A percentile compares a stretch with the other conserved stretches of the same genome.
Conservation (phyloP, 2,797 vertebrate species). For the Dipus sagitta region DNA sequence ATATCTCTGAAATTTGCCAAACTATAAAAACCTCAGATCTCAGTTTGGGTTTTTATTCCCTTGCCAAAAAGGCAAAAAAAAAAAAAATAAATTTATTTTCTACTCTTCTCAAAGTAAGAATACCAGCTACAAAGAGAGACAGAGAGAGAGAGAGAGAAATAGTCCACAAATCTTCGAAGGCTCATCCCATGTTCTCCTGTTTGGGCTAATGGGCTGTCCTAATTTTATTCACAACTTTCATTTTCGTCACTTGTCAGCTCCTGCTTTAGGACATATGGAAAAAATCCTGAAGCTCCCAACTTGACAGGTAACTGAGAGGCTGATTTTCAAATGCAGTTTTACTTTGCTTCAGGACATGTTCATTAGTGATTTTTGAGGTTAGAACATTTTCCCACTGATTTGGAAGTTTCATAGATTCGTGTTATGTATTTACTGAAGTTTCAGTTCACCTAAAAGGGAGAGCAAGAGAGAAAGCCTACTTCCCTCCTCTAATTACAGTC, state of each 20-base stretch:
- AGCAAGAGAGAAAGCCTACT: slow-evolving; percentile 78
- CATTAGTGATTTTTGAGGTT: slow-evolving; percentile 82
- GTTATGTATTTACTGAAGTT: slow-evolving; percentile 84
- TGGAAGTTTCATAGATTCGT: slow-evolving; percentile 80
- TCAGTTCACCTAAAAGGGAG: slow-evolving; percentile 83
- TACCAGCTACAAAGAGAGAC: slow-evolving; percentile 76
- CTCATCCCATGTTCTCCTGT: neutral
- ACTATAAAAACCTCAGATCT: slow-evolving; percentile 84
- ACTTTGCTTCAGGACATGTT: slow-evolving; percentile 79
- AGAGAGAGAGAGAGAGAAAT: slow-evolving; percentile 40
- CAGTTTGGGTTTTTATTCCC: slow-evolving; percentile 75
- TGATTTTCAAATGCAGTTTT: slow-evolving; percentile 70
- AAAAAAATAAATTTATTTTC: slow-evolving; percentile 47
- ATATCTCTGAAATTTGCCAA: slow-evolving; percentile 84
- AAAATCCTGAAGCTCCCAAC: slow-evolving; percentile 50
- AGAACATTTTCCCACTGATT: slow-evolving; percentile 78
- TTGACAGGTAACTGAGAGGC: slow-evolving; percentile 70
- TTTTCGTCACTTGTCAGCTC: slow-evolving; percentile 65
- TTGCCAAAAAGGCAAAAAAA: slow-evolving; percentile 61
- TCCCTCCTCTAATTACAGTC: slow-evolving; percentile 87
- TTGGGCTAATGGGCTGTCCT: slow-evolving; percentile 55
- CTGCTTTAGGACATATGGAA: slow-evolving; percentile 44
- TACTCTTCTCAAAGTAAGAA: slow-evolving; percentile 62
- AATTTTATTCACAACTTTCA: slow-evolving; percentile 71
- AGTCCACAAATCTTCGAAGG: slow-evolving; percentile 48